phyloP scores from a whole-genome alignment of 2,113 vertebrate genomes.

The Anolis sagrei region DNA sequence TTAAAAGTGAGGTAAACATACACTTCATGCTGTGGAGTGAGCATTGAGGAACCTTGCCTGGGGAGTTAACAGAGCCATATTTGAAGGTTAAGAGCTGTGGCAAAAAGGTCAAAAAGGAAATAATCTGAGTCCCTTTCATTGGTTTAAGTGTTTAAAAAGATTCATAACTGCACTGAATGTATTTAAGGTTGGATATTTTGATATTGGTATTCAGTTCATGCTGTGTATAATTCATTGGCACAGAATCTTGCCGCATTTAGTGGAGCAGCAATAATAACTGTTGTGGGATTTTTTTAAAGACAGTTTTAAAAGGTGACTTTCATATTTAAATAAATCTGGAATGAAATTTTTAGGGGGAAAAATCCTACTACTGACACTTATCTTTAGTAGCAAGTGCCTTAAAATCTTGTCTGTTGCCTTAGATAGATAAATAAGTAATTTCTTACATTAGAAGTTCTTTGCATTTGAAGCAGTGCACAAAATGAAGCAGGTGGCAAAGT shows the following conservation, averaged over 20 bases:
- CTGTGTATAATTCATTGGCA: slow-evolving; percentile 8
- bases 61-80: slow-evolving; percentile 36
- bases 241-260: slow-evolving; percentile 20
- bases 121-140: slow-evolving; percentile 38
- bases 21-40: slow-evolving; percentile 25
- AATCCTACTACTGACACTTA: background rate
- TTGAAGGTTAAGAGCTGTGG: slow-evolving; percentile 46
- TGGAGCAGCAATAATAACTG: slow-evolving; percentile 24
- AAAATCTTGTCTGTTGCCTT: background rate
- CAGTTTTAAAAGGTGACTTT: slow-evolving; percentile 29
- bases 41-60: slow-evolving; percentile 24
- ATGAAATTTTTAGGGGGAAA: background rate
- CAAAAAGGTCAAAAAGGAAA: slow-evolving; percentile 52
- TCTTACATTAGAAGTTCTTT: background rate
- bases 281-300: slow-evolving; percentile 26
- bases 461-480: background rate
- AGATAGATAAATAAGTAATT: slow-evolving; percentile 12
- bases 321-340: slow-evolving; percentile 29
- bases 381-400: slow-evolving; percentile 7
- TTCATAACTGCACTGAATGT: slow-evolving; percentile 30
- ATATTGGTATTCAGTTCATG: slow-evolving; percentile 34
- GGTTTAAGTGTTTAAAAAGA: slow-evolving; percentile 48
- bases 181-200: slow-evolving; percentile 32
- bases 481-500: background rate
- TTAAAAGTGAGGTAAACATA: slow-evolving; percentile 30